Evolutionary conservation across 92 coral and sea anemone species (phyloP), one percentile per base, ranked within the genome.

Genomic region (Micromussa lordhowensis): DNA sequence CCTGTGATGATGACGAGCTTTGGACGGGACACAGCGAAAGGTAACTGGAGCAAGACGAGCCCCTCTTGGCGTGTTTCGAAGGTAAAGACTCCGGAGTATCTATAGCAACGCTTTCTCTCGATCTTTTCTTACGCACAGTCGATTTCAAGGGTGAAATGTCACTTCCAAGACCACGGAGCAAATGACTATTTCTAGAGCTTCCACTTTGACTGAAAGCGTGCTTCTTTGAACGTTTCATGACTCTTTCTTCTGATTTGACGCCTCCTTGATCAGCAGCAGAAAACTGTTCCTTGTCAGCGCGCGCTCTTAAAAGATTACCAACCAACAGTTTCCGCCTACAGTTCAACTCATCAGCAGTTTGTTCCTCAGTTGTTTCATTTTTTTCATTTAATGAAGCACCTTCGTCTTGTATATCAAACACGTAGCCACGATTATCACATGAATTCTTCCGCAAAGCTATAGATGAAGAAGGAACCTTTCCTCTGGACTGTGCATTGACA

Each of bases 31-130:
- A 73, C 21, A n/a, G 24, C 31, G 66, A 26, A 26, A 26, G 36
- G 44, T 28, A 48, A 55, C 68, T 55, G n/a, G 63, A 34, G 21
- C 26, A 3, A 9, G 88, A 28, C 17, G 82, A 59, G 58, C 82
- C 34, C 35, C 29, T 85, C 59, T 77, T 75, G 24, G 75, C 82
- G 51, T 77, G 83, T 77, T 86, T 86, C 31, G 77, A 40, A 3
- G 83, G 89, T 28, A 86, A 49, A 53, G 53, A 19, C 34, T 77
- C 89, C 32, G 61, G 81, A 19, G 66, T 57, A 22, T 86, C 83
- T 34, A 40, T 24, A 29, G 61, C 77, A 44, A 28, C 35, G 49
- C 89, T 77, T 78, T 86, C 83, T 31, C 83, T 68, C 24, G 89
- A 32, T 68, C n/a, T 40, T 18, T 57, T 77, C 68, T 77, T 86